Percentiles rank a stretch among this genome's conserved stretches.
Conservation (phyloP, 2,888 invertebrate genomes). For the Stenolophus ochropezus region DNA sequence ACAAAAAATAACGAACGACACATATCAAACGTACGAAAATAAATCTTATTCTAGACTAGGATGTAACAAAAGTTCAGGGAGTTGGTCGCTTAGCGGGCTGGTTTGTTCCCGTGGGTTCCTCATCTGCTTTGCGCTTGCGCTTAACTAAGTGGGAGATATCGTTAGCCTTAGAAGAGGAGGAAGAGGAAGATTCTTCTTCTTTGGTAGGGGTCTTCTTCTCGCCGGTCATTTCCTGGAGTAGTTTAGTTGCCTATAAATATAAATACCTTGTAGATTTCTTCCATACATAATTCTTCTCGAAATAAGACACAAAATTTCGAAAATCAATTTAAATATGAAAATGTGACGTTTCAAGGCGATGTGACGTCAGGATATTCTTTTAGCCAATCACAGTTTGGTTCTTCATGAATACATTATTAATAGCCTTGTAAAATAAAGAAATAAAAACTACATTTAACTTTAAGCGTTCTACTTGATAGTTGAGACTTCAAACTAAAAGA, state of each 20-base stretch:
- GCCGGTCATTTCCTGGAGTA: slow-evolving; percentile 22
- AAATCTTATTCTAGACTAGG: slow-evolving; percentile 44
- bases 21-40: slow-evolving; percentile 47
- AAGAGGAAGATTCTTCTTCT: slow-evolving; percentile 71
- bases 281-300: neutral
- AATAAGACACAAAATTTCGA: neutral
- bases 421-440: too few species aligned
- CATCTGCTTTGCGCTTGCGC: slow-evolving; percentile 83
- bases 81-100: slow-evolving; percentile 79
- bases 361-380: too few species aligned
- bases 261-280: neutral
- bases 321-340: too few species aligned
- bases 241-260: slow-evolving; percentile 35
- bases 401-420: too few species aligned
- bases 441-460: too few species aligned
- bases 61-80: slow-evolving; percentile 65
- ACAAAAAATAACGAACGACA: slow-evolving; percentile 48
- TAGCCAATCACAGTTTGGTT: too few species aligned
- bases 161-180: slow-evolving; percentile 67
- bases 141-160: slow-evolving; percentile 90
- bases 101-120: slow-evolving; percentile 73
- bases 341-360: too few species aligned
- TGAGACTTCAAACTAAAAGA: too few species aligned
- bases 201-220: slow-evolving; percentile 16
- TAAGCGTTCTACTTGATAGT: too few species aligned